Conservation (phyloP, 2,888 invertebrate genomes). For the Heliconius ethilla region DNA sequence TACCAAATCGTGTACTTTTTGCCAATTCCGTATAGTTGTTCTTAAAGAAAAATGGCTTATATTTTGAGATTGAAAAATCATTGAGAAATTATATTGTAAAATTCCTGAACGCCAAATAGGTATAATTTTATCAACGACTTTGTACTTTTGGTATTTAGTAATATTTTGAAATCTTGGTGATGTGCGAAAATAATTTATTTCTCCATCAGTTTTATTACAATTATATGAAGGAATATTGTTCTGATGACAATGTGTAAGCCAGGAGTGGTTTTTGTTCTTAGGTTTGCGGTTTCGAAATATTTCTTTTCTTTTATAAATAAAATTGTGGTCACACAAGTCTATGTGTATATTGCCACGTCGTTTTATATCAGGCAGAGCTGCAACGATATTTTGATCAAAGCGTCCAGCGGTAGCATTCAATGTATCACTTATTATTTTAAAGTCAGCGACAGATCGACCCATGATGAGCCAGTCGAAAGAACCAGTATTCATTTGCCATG, state of each 20-base stretch:
- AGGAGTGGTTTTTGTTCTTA: slow-evolving; percentile 34
- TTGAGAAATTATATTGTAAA: slow-evolving; percentile 61
- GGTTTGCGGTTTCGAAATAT: slow-evolving; percentile 36
- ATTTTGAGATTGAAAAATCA: slow-evolving; percentile 61
- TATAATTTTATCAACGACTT: slow-evolving; percentile 49
- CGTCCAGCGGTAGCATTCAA: slow-evolving; percentile 65
- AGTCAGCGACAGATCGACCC: slow-evolving; percentile 58
- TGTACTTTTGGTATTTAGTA: slow-evolving; percentile 57
- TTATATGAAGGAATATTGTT: slow-evolving; percentile 39
- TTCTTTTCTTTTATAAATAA: slow-evolving; percentile 53
- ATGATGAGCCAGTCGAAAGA: slow-evolving; percentile 70
- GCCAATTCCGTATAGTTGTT: slow-evolving; percentile 49
- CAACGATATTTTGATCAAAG: slow-evolving; percentile 70
- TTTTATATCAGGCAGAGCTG: slow-evolving; percentile 54
- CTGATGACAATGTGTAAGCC: slow-evolving; percentile 34
- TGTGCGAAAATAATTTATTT: slow-evolving; percentile 61
- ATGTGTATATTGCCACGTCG: slow-evolving; percentile 34
- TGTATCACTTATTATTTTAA: slow-evolving; percentile 58
- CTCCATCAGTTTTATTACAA: slow-evolving; percentile 54
- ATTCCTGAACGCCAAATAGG: slow-evolving; percentile 61
- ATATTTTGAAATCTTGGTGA: slow-evolving; percentile 63
- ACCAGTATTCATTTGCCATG: slow-evolving; percentile 61
- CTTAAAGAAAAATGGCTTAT: slow-evolving; percentile 57
- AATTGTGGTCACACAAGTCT: slow-evolving; percentile 61
- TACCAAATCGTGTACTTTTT: slow-evolving; percentile 39